Conservation (phyloP, 2,797 vertebrate genomes). For the Anisognathus igniventris region DNA sequence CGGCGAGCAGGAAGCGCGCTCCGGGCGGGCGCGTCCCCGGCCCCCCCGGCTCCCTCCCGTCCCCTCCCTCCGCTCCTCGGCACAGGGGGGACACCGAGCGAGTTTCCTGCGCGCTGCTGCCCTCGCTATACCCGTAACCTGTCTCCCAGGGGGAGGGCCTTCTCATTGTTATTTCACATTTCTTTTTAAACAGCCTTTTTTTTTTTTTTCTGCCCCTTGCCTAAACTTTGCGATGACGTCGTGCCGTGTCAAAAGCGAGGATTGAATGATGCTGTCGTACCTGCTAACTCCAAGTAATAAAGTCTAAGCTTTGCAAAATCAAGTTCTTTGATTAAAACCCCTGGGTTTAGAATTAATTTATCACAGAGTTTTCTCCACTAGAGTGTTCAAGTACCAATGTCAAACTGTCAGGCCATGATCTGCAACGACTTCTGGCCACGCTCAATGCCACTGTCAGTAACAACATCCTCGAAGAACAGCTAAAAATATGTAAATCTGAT, state of each 20-base stretch:
- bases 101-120: not conserved
- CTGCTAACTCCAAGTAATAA: not conserved
- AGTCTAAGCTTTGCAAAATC: not conserved
- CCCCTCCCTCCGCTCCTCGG: not conserved
- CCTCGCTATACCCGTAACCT: not conserved
- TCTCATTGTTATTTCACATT: not conserved
- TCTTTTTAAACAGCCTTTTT: not conserved
- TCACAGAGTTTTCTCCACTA: not conserved
- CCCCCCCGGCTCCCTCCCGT: not conserved
- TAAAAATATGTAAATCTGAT: not conserved
- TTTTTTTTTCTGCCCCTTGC: too few relatives aligned
- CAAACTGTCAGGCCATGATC: not conserved
- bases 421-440: not conserved
- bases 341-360: not conserved
- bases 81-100: not conserved
- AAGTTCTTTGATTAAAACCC: not conserved
- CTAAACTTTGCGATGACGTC: not conserved
- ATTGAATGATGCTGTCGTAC: not conserved
- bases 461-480: not conserved
- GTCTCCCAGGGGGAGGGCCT: not conserved
- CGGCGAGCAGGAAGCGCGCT: constrained; percentile 9
- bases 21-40: not conserved
- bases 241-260: not conserved
- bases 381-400: not conserved
- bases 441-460: not conserved